These are phyloP conservation scores for Tinamus guttatus DNA, from an alignment of 2,113 vertebrate genomes.

Conservation along the genomic window DNA sequence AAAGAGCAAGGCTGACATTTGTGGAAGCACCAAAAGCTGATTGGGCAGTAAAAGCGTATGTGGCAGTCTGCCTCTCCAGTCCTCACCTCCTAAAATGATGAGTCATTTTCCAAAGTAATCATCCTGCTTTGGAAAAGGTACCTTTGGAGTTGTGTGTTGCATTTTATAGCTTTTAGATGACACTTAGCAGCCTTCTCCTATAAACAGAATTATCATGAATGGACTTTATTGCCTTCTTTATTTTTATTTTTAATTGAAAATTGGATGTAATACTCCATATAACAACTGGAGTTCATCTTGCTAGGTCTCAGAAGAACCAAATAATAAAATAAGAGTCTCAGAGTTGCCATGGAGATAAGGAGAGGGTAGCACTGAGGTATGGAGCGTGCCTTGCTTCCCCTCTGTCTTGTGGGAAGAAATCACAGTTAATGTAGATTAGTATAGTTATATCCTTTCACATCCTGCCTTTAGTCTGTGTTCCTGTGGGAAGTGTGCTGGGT, in stretches of 20 bases:
- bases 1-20: background rate
- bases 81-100: background rate
- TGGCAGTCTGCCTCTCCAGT: background rate
- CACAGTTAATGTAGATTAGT: background rate
- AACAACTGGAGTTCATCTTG: background rate
- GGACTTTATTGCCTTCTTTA: background rate
- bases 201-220: background rate
- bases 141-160: background rate
- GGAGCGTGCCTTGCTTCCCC: background rate
- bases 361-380: background rate
- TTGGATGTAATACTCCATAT: fast-evolving
- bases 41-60: background rate
- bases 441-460: background rate
- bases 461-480: background rate
- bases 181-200: background rate
- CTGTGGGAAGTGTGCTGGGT: background rate
- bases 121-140: background rate
- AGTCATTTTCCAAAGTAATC: background rate
- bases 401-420: background rate
- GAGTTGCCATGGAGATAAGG: background rate
- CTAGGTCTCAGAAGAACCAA: background rate
- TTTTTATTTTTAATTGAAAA: background rate
- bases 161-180: background rate
- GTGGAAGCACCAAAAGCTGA: background rate
- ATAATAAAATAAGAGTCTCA: background rate